A percentile compares a stretch with the other conserved stretches of the same genome.
Conservation (phyloP, 1,140 invertebrate species). For the Neuroterus valhalla region DNA sequence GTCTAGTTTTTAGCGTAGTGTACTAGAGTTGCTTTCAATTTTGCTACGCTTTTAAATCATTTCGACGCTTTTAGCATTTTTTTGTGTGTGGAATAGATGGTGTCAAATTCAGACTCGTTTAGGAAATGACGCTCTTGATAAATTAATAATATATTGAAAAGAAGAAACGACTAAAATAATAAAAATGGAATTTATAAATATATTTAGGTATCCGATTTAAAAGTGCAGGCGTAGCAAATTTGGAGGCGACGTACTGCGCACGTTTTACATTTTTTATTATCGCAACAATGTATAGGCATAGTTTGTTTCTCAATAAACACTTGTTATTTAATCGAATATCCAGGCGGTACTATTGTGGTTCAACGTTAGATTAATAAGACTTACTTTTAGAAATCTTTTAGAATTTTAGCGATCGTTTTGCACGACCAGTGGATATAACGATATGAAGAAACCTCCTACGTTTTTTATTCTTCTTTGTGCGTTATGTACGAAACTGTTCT, state of each 20-base stretch:
- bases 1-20: not conserved
- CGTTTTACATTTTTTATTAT: constrained; percentile 7
- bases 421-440: too few relatives aligned
- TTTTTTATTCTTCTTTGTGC: too few relatives aligned
- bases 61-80: constrained; percentile 2
- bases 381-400: not conserved
- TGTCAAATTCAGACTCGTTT: not conserved
- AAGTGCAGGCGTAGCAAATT: constrained; percentile 4
- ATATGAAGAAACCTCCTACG: too few relatives aligned
- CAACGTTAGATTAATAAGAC: not conserved
- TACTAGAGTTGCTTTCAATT: not conserved
- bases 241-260: not conserved
- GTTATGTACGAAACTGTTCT: too few relatives aligned
- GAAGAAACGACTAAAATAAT: not conserved
- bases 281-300: constrained; percentile 5
- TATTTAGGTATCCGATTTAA: not conserved
- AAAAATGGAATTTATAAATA: not conserved
- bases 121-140: not conserved
- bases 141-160: constrained; percentile 20
- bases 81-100: not conserved
- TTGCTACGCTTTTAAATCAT: not conserved
- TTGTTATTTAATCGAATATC: constrained; percentile 1
- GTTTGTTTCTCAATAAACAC: constrained; percentile 19
- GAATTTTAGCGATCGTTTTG: not conserved
- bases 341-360: not conserved